A percentile compares a stretch with the other conserved stretches of the same genome.
Evolutionary conservation across 2,113 vertebrate genomes (phyloP).

Genomic region (Ivindomyrus marchei): DNA sequence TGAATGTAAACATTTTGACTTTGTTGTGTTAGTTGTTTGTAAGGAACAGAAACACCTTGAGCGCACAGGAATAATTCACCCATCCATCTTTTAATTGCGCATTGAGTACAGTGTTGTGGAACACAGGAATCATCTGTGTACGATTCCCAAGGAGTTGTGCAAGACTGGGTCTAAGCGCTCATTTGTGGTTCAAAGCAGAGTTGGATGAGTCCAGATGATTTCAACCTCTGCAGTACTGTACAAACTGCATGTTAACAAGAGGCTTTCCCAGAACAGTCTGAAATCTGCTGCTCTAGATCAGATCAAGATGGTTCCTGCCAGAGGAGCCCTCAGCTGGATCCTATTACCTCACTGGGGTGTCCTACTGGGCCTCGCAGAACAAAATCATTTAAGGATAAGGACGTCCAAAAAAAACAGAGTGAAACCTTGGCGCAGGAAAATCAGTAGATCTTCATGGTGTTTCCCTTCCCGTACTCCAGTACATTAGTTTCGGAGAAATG

Average conservation of each 20-base stretch:
- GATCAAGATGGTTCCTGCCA: slow-evolving; percentile 52
- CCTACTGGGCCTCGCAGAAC: slow-evolving; percentile 30
- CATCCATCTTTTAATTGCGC: neutral
- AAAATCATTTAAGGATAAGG: neutral
- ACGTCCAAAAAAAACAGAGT: neutral
- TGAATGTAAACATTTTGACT: neutral
- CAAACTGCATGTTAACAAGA: neutral
- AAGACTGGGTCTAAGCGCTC: neutral
- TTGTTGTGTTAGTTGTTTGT: neutral
- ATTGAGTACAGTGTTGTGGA: neutral
- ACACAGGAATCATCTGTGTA: neutral
- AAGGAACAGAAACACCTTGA: neutral
- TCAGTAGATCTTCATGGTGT: neutral
- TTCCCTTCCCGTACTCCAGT: neutral
- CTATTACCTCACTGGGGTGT: slow-evolving; percentile 47
- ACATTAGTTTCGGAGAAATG: neutral
- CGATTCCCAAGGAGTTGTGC: neutral
- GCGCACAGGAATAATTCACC: neutral
- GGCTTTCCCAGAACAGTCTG: slow-evolving; percentile 24
- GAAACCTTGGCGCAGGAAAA: neutral
- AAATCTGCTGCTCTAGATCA: slow-evolving; percentile 37
- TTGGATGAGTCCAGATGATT: neutral
- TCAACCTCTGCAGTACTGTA: neutral
- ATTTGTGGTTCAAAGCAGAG: neutral
- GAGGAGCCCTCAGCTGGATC: slow-evolving; percentile 47